Percentiles rank a stretch among this genome's conserved stretches.
Evolutionary conservation across 2,888 invertebrate genomes (phyloP).

Genomic region (Tenthredo amoena): DNA sequence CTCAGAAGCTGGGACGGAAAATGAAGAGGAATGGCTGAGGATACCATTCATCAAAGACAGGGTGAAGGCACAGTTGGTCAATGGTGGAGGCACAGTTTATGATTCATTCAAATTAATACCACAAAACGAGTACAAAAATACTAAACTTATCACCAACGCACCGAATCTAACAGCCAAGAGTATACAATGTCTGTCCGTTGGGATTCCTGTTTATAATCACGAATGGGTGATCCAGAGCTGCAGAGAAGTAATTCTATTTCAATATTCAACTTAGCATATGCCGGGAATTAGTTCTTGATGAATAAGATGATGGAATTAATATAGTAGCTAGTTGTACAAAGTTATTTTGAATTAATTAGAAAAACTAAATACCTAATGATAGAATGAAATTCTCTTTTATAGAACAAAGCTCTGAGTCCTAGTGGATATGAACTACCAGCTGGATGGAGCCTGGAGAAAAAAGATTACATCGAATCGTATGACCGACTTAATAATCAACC

Average conservation of each 20-base stretch:
- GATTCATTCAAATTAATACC: slow-evolving; percentile 81
- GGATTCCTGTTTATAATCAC: slow-evolving; percentile 83
- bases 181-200: slow-evolving; percentile 85
- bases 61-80: slow-evolving; percentile 81
- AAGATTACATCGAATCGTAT: slow-evolving; percentile 77
- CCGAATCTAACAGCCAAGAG: slow-evolving; percentile 88
- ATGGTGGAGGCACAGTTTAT: slow-evolving; percentile 83
- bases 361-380: background rate
- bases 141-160: slow-evolving; percentile 84
- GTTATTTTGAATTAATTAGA: background rate
- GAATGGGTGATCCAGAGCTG: slow-evolving; percentile 86
- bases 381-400: slow-evolving; percentile 47
- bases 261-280: background rate
- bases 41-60: slow-evolving; percentile 81
- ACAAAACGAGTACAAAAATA: slow-evolving; percentile 80
- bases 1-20: slow-evolving; percentile 79
- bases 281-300: background rate
- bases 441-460: slow-evolving; percentile 81
- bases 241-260: slow-evolving; percentile 66
- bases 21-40: slow-evolving; percentile 80
- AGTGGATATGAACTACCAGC: slow-evolving; percentile 82
- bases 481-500: slow-evolving; percentile 69
- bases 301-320: background rate
- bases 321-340: background rate
- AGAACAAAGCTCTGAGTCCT: slow-evolving; percentile 75